Evolutionary conservation across 2,888 invertebrate genomes (phyloP).

Genomic region (Metalampra italica): DNA sequence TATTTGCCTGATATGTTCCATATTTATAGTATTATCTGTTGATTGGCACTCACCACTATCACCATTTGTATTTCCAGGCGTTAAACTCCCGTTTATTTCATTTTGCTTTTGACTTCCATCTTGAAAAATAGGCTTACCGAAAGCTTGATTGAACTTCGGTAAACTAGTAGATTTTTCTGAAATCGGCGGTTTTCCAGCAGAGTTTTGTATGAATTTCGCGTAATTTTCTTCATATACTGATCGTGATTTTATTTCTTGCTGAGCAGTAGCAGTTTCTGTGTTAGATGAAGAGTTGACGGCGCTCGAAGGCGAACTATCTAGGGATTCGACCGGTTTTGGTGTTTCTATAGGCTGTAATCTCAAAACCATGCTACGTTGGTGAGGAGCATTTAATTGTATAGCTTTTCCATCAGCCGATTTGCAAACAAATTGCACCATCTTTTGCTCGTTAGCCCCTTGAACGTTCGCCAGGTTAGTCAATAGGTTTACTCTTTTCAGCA

Average conservation of each 20-base stretch:
- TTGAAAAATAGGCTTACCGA: constrained; percentile 84
- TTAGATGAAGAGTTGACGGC: constrained; percentile 23
- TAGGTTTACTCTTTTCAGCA: constrained; percentile 71
- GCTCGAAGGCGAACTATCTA: constrained; percentile 42
- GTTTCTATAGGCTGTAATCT: constrained; percentile 67
- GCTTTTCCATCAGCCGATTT: constrained; percentile 80
- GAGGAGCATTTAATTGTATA: constrained; percentile 74
- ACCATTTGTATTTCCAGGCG: constrained; percentile 24
- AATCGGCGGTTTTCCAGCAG: constrained; percentile 43
- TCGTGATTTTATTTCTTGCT: constrained; percentile 70
- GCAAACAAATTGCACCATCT: constrained; percentile 81
- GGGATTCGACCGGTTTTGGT: constrained; percentile 41
- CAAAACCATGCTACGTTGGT: constrained; percentile 74
- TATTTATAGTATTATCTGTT: constrained; percentile 49
- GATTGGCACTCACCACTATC: constrained; percentile 48
- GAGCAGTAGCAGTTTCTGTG: constrained; percentile 38
- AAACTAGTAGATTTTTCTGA: constrained; percentile 74
- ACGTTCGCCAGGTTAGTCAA: constrained; percentile 67
- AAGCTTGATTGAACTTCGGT: constrained; percentile 89
- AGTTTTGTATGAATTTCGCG: constrained; percentile 74
- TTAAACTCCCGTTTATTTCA: constrained; percentile 41
- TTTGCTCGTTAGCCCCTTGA: constrained; percentile 70
- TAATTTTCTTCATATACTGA: constrained; percentile 77
- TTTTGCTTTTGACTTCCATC: constrained; percentile 52
- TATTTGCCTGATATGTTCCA: constrained; percentile 59